Base-by-base conservation (phyloP, 2,113 vertebrate genomes). In the Rhinopithecus roxellana region DNA sequence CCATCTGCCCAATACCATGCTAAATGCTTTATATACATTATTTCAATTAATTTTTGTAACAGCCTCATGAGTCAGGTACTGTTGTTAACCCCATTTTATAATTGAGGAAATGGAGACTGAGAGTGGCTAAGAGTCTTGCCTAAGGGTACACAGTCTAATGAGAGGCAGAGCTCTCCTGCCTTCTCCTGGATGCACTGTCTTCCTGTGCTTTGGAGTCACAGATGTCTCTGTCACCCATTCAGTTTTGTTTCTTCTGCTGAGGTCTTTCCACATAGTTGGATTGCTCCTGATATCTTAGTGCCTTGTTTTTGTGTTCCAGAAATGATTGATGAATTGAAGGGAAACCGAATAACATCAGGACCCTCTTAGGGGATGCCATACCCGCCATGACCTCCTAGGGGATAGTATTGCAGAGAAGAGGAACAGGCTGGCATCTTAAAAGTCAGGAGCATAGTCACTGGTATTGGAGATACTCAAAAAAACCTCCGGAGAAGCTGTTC, bases 31-130 rank as follows among this genome's bases (percentile, higher is more conserved):
- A 14, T 75, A 32, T 57, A 64, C 30, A 13, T 81, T 78, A 77
- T 88, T 93, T 88, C 69, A 79, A 22, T 75, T 97, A 25, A 75
- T 80, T 89, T 93, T 87, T 90, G 17, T 95, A 70, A 48, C 14
- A 93, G 64, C 25, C 59, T 67, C 48, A 27, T 25, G n/a, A 94
- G 35, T 81, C n/a, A 77, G 74, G 40, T 72, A 61, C 50, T 82
- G 2, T 78, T 61, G 48, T 77, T 72, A 69, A 78, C 0, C 6
- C 45, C n/a, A 48, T 69, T 67, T 95, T 72, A n/a, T 78, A 84
- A 45, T 40, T 57, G 57, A 87, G 52, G 30, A 86, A 93, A 38
- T 48, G 25, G 61, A 80, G 35, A 5, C n/a, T 16, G 6, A 72
- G 52, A 67, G 52, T 57, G 30, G 35, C 48, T 25, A 2, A 50